Conservation (phyloP, 92 coral and sea anemone genomes). For the Siderastrea radians region DNA sequence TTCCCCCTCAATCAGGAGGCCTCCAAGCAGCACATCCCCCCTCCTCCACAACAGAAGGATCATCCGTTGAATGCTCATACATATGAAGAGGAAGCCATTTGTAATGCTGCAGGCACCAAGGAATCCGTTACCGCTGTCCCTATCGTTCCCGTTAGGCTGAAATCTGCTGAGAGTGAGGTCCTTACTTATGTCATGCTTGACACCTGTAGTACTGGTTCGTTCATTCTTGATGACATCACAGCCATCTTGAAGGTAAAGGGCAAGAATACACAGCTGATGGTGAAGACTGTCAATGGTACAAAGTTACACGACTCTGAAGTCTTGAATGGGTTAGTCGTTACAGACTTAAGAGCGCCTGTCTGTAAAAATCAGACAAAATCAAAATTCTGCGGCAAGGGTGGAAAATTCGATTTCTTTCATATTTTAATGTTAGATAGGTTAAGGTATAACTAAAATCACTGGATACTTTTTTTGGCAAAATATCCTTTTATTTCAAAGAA, state of each 20-base stretch:
- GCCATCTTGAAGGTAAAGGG: constrained; percentile 1
- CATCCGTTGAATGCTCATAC: neutral
- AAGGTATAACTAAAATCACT: too few species aligned
- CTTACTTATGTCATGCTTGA: constrained; percentile 68
- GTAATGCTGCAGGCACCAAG: constrained; percentile 24
- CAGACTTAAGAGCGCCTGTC: too few species aligned
- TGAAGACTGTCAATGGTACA: constrained; percentile 49
- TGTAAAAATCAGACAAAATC: too few species aligned
- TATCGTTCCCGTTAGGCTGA: constrained; percentile 50
- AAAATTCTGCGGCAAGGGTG: too few species aligned
- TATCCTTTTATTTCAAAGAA: too few species aligned
- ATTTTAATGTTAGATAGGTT: too few species aligned
- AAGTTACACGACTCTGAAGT: constrained; percentile 45
- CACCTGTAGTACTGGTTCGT: constrained; percentile 57
- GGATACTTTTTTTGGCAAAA: too few species aligned
- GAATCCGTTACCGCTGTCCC: constrained; percentile 38
- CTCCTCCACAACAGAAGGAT: constrained; percentile 3
- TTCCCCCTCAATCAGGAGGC: neutral
- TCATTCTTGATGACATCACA: constrained; percentile 42
- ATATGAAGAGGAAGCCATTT: neutral
- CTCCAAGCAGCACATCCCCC: neutral
- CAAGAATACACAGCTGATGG: constrained; percentile 26
- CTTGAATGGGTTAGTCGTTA: constrained; percentile 49
- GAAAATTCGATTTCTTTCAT: too few species aligned
- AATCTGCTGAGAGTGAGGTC: constrained; percentile 25